Conservation (phyloP, 2,888 invertebrate genomes). For the Cheiracanthium punctorium region DNA sequence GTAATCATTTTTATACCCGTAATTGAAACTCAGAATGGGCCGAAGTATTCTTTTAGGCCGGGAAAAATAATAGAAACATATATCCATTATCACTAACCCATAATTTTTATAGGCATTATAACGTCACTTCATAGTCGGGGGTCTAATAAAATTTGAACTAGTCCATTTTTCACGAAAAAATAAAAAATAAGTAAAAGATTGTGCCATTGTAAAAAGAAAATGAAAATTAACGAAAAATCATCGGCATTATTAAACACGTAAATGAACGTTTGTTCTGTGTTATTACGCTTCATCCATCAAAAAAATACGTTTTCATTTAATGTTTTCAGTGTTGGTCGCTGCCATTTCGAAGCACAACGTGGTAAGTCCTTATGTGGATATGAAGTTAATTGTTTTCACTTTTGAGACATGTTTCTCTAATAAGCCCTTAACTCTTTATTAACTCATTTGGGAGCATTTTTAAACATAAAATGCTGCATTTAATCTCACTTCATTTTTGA, state of each 20-base stretch:
- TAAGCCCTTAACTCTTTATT: constrained; percentile 13
- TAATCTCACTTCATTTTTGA: not conserved
- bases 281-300: constrained; percentile 62
- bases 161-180: constrained; percentile 26
- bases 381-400: constrained; percentile 13
- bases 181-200: constrained; percentile 14
- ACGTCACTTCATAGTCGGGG: not conserved
- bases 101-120: constrained; percentile 45
- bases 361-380: not conserved
- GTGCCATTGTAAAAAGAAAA: constrained; percentile 17
- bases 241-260: constrained; percentile 45
- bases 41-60: not conserved
- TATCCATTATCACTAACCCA: constrained; percentile 42
- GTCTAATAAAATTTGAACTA: constrained; percentile 31
- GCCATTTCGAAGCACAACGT: not conserved
- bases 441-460: constrained; percentile 13
- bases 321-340: constrained; percentile 28
- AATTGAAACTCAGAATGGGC: not conserved
- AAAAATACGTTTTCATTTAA: constrained; percentile 42
- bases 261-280: constrained; percentile 42
- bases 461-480: not conserved
- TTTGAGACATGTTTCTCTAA: constrained; percentile 1
- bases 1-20: not conserved
- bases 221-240: constrained; percentile 44
- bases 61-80: not conserved